A percentile compares a stretch with the other conserved stretches of the same genome.
phyloP scores from a whole-genome alignment of 2,797 vertebrate genomes.

The Furcifer pardalis region DNA sequence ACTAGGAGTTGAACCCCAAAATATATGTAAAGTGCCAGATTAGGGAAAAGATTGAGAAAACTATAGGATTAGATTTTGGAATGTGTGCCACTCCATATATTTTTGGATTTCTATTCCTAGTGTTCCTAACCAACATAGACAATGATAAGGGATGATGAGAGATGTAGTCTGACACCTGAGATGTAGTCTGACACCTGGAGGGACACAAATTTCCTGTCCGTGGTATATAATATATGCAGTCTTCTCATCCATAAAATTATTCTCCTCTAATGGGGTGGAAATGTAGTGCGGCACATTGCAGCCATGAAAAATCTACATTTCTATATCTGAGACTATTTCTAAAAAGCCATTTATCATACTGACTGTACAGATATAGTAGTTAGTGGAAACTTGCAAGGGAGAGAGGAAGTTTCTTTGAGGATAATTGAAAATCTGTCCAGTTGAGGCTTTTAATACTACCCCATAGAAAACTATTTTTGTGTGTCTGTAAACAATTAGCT shows the following conservation, averaged over 20 bases:
- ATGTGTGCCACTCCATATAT: not conserved
- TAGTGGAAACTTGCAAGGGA: no score
- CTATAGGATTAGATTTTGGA: not conserved
- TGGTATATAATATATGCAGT: not conserved
- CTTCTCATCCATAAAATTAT: not conserved
- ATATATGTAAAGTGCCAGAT: not conserved
- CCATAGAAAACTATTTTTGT: not conserved
- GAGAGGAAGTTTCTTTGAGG: no score
- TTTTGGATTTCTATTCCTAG: not conserved
- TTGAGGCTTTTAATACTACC: not conserved
- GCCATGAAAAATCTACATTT: not conserved
- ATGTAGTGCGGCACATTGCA: not conserved
- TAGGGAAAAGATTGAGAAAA: not conserved
- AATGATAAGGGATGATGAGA: not conserved
- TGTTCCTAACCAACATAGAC: not conserved
- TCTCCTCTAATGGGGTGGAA: not conserved
- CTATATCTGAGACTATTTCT: not conserved
- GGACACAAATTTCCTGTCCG: not conserved
- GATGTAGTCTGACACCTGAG: not conserved
- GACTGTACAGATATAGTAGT: not conserved
- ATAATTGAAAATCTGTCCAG: not conserved
- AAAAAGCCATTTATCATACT: not conserved
- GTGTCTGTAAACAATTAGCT: not conserved
- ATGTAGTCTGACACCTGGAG: not conserved
- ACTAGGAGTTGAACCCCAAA: not conserved